These are phyloP conservation scores for Leguminivora glycinivorella DNA, from an alignment of 1,140 invertebrate species.

Conservation along the genomic window DNA sequence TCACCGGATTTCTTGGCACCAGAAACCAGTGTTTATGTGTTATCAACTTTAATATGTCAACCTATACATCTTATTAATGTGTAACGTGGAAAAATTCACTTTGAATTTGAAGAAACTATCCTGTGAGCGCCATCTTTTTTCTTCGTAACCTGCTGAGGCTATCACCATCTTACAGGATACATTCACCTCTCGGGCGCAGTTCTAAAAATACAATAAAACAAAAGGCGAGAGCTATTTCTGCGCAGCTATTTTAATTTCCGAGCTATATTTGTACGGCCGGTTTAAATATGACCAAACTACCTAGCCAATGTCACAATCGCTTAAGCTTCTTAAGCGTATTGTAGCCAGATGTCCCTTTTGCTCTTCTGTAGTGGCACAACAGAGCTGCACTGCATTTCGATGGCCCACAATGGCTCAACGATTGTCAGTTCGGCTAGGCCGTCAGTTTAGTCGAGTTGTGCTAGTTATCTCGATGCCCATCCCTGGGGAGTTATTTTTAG, in stretches of 20 bases:
- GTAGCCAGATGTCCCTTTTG: too few relatives aligned
- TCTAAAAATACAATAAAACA: slow-evolving; percentile 28
- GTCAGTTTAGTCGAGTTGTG: slow-evolving; percentile 52
- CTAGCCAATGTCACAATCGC: too few relatives aligned
- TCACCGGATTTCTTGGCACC: too few relatives aligned
- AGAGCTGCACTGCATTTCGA: too few relatives aligned
- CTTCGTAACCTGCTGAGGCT: not conserved
- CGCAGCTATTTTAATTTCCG: slow-evolving; percentile 17
- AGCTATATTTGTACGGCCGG: slow-evolving; percentile 30
- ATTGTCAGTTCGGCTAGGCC: too few relatives aligned
- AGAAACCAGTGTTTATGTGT: too few relatives aligned
- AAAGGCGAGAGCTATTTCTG: slow-evolving; percentile 27
- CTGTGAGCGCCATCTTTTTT: not conserved
- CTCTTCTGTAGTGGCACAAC: too few relatives aligned
- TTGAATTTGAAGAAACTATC: not conserved
- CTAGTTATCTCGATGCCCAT: slow-evolving; percentile 60
- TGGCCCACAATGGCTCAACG: too few relatives aligned
- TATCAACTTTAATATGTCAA: too few relatives aligned
- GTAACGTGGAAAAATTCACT: too few relatives aligned
- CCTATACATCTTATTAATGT: too few relatives aligned
- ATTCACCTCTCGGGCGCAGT: slow-evolving; percentile 14
- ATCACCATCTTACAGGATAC: not conserved
- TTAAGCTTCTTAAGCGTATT: too few relatives aligned
- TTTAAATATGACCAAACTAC: slow-evolving; percentile 46
- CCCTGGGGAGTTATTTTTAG: slow-evolving; percentile 62